Base-by-base conservation (phyloP, 2,797 vertebrate species). In the Cryptoblepharus egeriae region DNA sequence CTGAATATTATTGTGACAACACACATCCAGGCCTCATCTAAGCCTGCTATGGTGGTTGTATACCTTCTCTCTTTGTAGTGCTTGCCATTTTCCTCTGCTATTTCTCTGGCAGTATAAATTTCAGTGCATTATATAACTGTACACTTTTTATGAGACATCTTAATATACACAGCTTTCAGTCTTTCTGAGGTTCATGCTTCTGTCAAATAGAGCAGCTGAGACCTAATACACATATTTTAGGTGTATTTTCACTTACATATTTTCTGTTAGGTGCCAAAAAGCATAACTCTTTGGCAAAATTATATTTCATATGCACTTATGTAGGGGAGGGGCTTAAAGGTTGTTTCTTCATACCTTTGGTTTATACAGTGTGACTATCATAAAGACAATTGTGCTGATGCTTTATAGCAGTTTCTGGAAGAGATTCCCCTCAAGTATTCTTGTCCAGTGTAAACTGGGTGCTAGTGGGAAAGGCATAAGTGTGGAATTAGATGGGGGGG, bases 361-460 rank as follows among this genome's bases (percentile, higher is more conserved):
- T 79, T 89, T 39, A 1, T 37, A 6, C 63, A 73, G n/a, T 60
- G 52, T 75, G 67, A 12, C 30, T 45, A 70, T n/a, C 28, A 20
- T 80, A 28, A 71, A 78, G 76, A 16, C 4, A 57, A 0, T 83
- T 90, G 79, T 74, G 18, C 58, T 87, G 55, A 45, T 80, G 75
- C 77, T 35, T 80, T 79, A n/a, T n/a, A 13, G 35, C 22, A 58
- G 60, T 35, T 60, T 80, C 49, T 63, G 80, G 61, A 75, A 88
- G 0, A 79, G 80, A n/a, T 45, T 11, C 30, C 6, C 35, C 30
- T 61, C 13, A 57, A 75, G 32, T 76, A 39, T 42, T 18, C 12
- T 35, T 80, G 24, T 7, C 16, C 52, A 88, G 52, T 74, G 83
- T 74, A 82, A 24, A 49, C 45, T 49, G 12, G 58, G 24, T 61